Conservation (phyloP, 2,888 invertebrate genomes). For the Lasioglossum zephyrum region DNA sequence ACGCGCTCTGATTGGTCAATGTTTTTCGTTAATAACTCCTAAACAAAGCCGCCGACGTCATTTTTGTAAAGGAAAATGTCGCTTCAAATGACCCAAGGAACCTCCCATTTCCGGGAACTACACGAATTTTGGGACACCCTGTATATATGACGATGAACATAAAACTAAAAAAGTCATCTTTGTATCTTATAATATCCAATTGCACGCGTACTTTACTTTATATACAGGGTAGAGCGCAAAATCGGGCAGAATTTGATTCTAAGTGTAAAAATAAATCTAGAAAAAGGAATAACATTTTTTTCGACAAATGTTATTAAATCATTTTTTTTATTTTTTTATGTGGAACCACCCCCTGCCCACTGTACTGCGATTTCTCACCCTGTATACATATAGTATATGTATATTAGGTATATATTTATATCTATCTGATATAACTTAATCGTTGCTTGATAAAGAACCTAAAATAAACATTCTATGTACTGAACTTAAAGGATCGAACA, state of each 20-base stretch:
- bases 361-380: neutral
- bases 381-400: neutral
- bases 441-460: conserved; percentile 25
- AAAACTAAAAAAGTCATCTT: neutral
- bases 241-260: neutral
- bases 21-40: too few relatives aligned
- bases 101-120: too few relatives aligned
- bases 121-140: too few relatives aligned
- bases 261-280: neutral
- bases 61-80: too few relatives aligned
- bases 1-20: too few relatives aligned
- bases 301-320: neutral
- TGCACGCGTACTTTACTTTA: conserved; percentile 33
- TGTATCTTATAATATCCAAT: conserved; percentile 29
- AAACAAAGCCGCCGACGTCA: too few relatives aligned
- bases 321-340: neutral
- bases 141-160: conserved; percentile 1
- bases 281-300: neutral
- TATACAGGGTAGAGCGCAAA: neutral
- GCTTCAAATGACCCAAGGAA: too few relatives aligned
- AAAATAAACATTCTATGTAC: conserved; percentile 27
- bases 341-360: neutral
- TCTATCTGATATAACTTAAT: conserved; percentile 16
- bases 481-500: conserved; percentile 37
- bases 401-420: neutral